Percentiles rank a stretch among this genome's conserved stretches.
These are phyloP conservation scores for Catharus ustulatus DNA, from an alignment of 2,797 vertebrate species.

Conservation along the genomic window DNA sequence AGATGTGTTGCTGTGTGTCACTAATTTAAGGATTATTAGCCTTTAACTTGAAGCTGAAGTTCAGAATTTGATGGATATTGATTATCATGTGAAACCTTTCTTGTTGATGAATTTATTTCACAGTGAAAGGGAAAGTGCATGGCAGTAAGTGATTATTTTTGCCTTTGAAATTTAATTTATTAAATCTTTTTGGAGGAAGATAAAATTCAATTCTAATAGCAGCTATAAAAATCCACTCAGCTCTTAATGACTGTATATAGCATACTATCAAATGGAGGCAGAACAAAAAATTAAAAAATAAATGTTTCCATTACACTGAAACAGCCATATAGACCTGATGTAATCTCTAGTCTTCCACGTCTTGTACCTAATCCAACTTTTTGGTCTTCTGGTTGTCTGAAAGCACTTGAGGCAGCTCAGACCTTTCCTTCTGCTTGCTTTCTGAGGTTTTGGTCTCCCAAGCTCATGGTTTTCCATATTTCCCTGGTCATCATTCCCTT, in stretches of 20 bases:
- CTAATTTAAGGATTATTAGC: not conserved
- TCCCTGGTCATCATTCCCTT: not conserved
- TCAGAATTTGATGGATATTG: slow-evolving; percentile 11
- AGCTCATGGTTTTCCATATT: not conserved
- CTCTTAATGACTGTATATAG: slow-evolving; percentile 13
- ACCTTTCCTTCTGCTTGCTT: not conserved
- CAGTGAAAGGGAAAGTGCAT: not conserved
- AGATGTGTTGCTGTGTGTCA: not conserved
- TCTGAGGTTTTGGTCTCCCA: not conserved
- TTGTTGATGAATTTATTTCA: not conserved
- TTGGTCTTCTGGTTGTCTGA: not conserved
- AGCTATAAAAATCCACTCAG: slow-evolving; percentile 31
- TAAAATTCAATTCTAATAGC: slow-evolving; percentile 33
- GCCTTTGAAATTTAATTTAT: slow-evolving; percentile 38
- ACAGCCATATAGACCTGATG: not conserved
- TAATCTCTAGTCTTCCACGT: not conserved
- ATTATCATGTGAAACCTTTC: slow-evolving; percentile 19
- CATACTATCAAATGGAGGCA: not conserved
- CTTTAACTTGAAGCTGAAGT: slow-evolving; percentile 5
- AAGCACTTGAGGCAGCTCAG: not conserved
- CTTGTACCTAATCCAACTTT: not conserved
- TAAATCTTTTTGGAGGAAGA: slow-evolving; percentile 4
- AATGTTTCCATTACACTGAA: not conserved
- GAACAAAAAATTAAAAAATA: not conserved
- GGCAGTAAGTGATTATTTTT: slow-evolving; percentile 5